Evolutionary conservation across 2,888 invertebrate genomes (phyloP), one percentile per base, ranked within the genome.

Genomic region (Eledone cirrhosa): DNA sequence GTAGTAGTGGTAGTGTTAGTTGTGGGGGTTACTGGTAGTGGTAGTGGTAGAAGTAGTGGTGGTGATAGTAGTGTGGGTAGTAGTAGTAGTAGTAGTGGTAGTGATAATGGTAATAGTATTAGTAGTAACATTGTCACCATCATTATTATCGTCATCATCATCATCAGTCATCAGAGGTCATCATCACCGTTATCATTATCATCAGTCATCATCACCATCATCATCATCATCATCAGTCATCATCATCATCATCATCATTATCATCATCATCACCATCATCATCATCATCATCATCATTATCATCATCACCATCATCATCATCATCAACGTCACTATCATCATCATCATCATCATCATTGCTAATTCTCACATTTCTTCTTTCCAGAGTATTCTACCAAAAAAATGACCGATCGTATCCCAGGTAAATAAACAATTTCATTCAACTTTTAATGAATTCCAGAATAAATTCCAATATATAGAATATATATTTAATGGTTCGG

Each of bases 371-470:
- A 22, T 72, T 72, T 41, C 22, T 0, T 19, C 24, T 31, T 69
- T 22, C 7, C 22, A 72, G 72, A 72, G 31, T 31, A 31, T 72
- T 72, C 72, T 1, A 41, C 72, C 19, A 72, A 41, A n/a, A 72
- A 72, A 31, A 72, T 72, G 72, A 72, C 33, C n/a, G 72, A 72
- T 72, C 72, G 31, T 33, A 33, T 72, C 22, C 72, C 72, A 41
- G 72, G 72, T 41, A 5, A 72, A 22, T 41, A 33, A n/a, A 31
- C 16, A 22, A 7, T 67, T 29, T 8, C n/a, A 67, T 29, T 13
- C n/a, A 5, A 67, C 67, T 27, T 67, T 67, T 67, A n/a, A n/a
- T n/a, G n/a, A n/a, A n/a, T n/a, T n/a, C n/a, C n/a, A n/a, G n/a
- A n/a, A n/a, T n/a, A n/a, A n/a, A n/a, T n/a, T n/a, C n/a, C n/a